Percentiles rank a stretch among this genome's conserved stretches.
Conservation (phyloP, 2,888 invertebrate species). For the Caenorhabditis zanzibari region DNA sequence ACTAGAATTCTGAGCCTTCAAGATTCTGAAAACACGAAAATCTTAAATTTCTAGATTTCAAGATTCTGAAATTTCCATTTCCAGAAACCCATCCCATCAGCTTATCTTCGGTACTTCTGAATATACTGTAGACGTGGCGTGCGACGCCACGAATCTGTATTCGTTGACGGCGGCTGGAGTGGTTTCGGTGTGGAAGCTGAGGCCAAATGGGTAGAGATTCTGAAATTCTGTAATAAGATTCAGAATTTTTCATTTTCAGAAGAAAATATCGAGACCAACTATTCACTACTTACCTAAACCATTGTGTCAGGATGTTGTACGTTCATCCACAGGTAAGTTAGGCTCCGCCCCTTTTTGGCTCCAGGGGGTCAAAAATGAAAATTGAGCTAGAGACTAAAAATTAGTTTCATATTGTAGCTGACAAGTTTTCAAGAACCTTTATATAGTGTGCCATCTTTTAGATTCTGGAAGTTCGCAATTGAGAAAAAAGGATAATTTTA, state of each 20-base stretch:
- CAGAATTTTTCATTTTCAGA: constrained; percentile 24
- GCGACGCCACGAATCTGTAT: constrained; percentile 54
- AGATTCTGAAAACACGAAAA: neutral
- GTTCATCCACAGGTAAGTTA: constrained; percentile 58
- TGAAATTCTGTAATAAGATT: neutral
- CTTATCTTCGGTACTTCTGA: constrained; percentile 57
- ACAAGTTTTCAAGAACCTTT: no score
- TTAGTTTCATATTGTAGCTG: no score
- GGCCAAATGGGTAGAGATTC: constrained; percentile 65
- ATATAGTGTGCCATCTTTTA: no score
- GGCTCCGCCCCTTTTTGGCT: no score
- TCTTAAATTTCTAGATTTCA: neutral
- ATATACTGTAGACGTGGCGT: constrained; percentile 65
- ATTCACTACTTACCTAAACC: constrained; percentile 53
- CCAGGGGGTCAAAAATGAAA: no score
- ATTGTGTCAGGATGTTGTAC: constrained; percentile 60
- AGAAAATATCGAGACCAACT: constrained; percentile 67
- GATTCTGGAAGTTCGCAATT: no score
- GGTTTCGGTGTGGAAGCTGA: constrained; percentile 73
- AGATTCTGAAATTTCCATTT: neutral
- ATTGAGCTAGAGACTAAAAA: no score
- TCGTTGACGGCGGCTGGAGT: constrained; percentile 71
- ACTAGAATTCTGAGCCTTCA: no score
- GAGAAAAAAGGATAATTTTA: no score
- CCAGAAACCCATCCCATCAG: constrained; percentile 50